Evolutionary conservation across 1,140 invertebrate species (phyloP).

Genomic region (Triops longicaudatus): DNA sequence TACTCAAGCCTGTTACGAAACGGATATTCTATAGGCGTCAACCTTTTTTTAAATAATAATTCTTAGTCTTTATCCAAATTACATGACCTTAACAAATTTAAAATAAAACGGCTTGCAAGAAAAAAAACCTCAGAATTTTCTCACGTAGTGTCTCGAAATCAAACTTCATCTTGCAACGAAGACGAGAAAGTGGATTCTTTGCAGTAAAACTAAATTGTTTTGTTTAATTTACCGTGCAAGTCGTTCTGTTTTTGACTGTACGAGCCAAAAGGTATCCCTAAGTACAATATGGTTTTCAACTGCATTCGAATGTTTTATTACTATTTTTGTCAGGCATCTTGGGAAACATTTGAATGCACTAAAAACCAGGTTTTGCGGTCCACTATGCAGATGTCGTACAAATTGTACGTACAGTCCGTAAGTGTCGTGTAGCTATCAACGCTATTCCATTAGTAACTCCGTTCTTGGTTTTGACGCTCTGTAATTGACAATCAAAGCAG

Average conservation of each 20-base stretch:
- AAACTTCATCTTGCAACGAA: constrained; percentile 1
- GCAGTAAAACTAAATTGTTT: not conserved
- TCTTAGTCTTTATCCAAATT: not conserved
- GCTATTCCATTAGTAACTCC: too few relatives aligned
- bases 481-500: not conserved
- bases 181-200: not conserved
- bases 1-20: not conserved
- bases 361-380: too few relatives aligned
- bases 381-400: too few relatives aligned
- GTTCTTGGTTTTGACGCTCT: not conserved
- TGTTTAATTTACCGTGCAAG: not conserved
- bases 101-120: not conserved
- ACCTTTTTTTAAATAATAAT: not conserved
- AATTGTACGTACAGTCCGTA: too few relatives aligned
- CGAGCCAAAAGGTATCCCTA: not conserved
- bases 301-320: not conserved
- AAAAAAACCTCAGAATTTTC: not conserved
- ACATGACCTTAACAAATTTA: not conserved
- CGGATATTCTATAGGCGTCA: not conserved
- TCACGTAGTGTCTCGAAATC: not conserved
- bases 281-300: not conserved
- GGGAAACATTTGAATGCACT: too few relatives aligned
- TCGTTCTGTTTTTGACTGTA: not conserved
- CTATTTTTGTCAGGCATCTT: too few relatives aligned
- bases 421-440: not conserved